phyloP scores from a whole-genome alignment of 2,113 vertebrate genomes.

The cattle (Bos taurus) region DNA sequence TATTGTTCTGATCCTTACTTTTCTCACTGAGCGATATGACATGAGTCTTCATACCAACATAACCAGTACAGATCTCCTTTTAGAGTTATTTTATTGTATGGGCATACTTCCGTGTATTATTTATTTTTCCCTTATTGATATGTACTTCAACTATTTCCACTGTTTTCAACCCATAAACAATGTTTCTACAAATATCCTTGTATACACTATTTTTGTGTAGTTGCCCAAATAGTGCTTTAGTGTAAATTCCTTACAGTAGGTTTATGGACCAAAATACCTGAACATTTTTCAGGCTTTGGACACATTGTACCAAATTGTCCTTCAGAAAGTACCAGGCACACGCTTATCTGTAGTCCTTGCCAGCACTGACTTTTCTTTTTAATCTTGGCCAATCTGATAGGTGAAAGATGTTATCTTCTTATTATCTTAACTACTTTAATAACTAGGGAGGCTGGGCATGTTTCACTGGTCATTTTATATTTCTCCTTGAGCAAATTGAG shows the following conservation, averaged over 20 bases:
- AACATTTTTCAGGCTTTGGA: background rate
- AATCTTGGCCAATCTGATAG: background rate
- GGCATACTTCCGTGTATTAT: background rate
- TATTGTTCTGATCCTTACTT: background rate
- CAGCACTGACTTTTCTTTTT: background rate
- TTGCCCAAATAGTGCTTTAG: background rate
- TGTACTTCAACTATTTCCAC: background rate
- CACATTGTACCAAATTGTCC: background rate
- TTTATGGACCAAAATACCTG: background rate
- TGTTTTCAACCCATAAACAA: background rate
- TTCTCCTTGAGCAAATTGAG: background rate
- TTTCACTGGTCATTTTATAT: background rate
- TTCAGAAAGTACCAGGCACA: background rate
- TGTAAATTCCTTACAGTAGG: background rate
- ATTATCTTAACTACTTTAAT: background rate
- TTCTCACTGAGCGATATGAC: background rate
- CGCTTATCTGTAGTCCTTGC: background rate
- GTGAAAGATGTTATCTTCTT: background rate
- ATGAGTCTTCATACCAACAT: background rate
- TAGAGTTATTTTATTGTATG: background rate
- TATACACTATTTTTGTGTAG: background rate
- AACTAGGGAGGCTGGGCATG: background rate
- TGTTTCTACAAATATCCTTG: background rate
- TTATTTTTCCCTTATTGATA: background rate
- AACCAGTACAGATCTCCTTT: background rate